Evolutionary conservation across 2,113 vertebrate species (phyloP), one percentile per base, ranked within the genome.

Genomic region (Craseonycteris thonglongyai): DNA sequence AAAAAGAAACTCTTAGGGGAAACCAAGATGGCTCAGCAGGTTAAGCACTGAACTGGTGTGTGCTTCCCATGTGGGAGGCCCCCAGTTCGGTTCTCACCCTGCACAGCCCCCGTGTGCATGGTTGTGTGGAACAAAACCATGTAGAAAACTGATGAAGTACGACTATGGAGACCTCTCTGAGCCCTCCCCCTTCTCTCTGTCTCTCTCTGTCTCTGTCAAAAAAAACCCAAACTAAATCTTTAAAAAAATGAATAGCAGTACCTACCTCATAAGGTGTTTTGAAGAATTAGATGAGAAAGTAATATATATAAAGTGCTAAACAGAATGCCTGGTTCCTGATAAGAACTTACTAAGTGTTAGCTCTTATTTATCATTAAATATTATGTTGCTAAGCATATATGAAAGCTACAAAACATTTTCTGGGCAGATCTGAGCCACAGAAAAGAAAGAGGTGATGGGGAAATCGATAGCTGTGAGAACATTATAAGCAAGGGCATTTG

Each of bases 341-440:
- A 16, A 96, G 59, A 45, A 74, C 51, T 89, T 86, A 86, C 68
- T 85, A 76, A 80, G 88, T 3, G 21, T 88, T 91, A 93, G 38
- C 68, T 87, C 35, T 91, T 88, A 85, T 61, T 59, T 71, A 72
- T 26, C n/a, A 35, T 71, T 54, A 74, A 65, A 61, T 88, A 45
- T 65, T 69, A 75, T 66, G 40, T 78, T 68, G 87, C 82, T 65
- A 91, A 69, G 35, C 59, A 93, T 69, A 93, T 69, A 45, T 85
- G 82, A 65, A 88, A 79, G 45, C 66, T 91, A 81, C 38, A 51
- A 75, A 84, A 91, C 35, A 76, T 84, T 83, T 85, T 49, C 51
- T 66, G 61, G 59, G 35, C 74, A 66, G 18, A 66, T 86, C 21
- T 16, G 35, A 94, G 56, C 78, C 87, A 78, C 51, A 71, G 68